Evolutionary conservation across 2,113 vertebrate genomes (phyloP).

Genomic region (Agelaius tricolor): DNA sequence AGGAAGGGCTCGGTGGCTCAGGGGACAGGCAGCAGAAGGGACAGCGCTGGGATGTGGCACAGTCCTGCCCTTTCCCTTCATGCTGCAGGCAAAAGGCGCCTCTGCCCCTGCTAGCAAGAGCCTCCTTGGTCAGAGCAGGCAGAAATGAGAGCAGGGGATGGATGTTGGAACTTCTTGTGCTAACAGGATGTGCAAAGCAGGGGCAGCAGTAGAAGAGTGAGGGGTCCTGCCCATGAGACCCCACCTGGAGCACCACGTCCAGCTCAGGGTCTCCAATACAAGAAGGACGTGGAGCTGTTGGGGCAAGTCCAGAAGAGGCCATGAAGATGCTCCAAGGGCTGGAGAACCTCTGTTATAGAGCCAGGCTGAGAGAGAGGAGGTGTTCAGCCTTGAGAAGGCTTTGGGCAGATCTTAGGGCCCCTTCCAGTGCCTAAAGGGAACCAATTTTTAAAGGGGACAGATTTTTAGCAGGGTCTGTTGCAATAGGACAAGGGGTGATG

Average conservation of each 20-base stretch:
- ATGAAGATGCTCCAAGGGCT: not conserved
- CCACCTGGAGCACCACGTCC: not conserved
- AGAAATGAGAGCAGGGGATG: not conserved
- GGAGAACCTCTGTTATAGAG: not conserved
- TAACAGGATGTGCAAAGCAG: not conserved
- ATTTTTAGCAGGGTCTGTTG: not conserved
- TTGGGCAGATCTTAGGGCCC: not conserved
- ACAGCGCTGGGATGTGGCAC: accelerated
- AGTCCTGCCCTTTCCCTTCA: not conserved
- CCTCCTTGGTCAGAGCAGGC: not conserved
- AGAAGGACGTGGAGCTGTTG: not conserved
- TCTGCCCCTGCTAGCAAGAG: not conserved
- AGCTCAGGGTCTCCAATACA: accelerated
- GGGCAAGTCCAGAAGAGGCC: not conserved
- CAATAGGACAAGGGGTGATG: not conserved
- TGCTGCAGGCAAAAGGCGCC: not conserved
- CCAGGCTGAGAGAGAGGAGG: not conserved
- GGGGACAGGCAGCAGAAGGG: not conserved
- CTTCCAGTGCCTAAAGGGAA: not conserved
- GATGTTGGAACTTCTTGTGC: not conserved
- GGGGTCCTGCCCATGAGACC: accelerated
- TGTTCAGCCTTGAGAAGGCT: not conserved
- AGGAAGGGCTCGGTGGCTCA: not conserved
- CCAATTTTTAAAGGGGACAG: too few relatives aligned
- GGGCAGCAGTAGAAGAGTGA: not conserved